phyloP scores from a whole-genome alignment of 37 sponge, comb jelly and placozoan species.

The Theonella swinhoei region DNA sequence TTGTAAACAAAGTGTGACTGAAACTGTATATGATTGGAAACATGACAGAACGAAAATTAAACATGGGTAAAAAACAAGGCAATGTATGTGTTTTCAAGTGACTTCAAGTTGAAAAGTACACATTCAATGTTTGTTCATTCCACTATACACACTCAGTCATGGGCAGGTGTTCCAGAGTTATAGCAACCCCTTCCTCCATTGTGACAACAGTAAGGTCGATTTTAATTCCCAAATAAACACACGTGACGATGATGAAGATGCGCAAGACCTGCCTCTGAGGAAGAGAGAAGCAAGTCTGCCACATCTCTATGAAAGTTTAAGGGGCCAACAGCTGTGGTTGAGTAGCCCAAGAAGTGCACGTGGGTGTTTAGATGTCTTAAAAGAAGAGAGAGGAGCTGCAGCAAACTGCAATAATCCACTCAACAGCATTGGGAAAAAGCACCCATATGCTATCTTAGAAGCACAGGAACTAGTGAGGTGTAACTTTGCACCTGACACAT shows the following conservation, averaged over 20 bases:
- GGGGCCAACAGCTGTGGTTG: not conserved
- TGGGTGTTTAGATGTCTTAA: not conserved
- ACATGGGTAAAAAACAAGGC: not conserved
- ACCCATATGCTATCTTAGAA: not conserved
- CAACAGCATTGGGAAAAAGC: not conserved
- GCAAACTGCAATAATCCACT: not conserved
- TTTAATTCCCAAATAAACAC: too few relatives aligned
- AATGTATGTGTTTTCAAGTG: not conserved
- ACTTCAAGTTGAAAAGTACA: not conserved
- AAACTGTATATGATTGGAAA: too few relatives aligned
- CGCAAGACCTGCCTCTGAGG: not conserved
- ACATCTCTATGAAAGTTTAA: not conserved
- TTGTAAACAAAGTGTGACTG: too few relatives aligned
- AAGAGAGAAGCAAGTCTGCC: not conserved
- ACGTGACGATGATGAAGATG: too few relatives aligned
- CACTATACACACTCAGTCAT: too few relatives aligned
- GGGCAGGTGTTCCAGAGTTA: too few relatives aligned
- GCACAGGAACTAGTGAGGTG: not conserved
- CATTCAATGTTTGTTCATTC: not conserved
- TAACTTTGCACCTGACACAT: too few relatives aligned
- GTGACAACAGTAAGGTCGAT: too few relatives aligned
- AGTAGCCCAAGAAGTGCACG: not conserved
- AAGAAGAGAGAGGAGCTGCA: not conserved
- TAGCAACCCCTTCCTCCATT: too few relatives aligned
- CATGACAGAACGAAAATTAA: too few relatives aligned